Evolutionary conservation across 2,113 vertebrate genomes (phyloP).

Genomic region (Scytalopus superciliaris): DNA sequence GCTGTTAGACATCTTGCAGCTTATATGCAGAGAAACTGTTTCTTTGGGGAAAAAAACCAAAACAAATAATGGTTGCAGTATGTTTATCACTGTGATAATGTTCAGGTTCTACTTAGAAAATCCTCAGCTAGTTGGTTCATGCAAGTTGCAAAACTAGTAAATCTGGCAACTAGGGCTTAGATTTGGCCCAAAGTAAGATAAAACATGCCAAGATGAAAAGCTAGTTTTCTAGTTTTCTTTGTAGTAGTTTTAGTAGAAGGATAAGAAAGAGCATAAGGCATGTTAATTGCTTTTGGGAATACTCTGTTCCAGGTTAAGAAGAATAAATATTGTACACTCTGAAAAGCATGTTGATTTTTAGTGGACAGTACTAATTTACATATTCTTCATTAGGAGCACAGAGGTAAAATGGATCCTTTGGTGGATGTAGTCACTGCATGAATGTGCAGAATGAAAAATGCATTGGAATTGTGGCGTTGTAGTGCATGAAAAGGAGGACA

Average conservation of each 20-base stretch:
- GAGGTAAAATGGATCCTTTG: not conserved
- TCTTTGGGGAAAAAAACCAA: not conserved
- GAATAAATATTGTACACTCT: constrained; percentile 24
- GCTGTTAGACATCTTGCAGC: not conserved
- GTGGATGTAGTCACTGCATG: not conserved
- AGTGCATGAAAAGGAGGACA: not conserved
- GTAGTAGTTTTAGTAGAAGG: not conserved
- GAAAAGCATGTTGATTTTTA: constrained; percentile 16
- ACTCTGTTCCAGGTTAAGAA: not conserved
- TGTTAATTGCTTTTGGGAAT: constrained; percentile 49
- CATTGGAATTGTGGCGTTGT: not conserved
- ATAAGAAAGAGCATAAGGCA: not conserved
- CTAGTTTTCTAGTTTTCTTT: not conserved
- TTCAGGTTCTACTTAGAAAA: not conserved
- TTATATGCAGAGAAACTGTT: not conserved
- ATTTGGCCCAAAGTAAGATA: not conserved
- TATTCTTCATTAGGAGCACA: not conserved
- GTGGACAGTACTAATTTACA: constrained; percentile 2
- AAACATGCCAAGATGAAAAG: not conserved
- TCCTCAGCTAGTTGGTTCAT: not conserved
- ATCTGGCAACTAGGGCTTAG: not conserved
- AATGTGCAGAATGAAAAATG: not conserved
- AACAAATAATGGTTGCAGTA: not conserved
- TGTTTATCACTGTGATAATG: not conserved
- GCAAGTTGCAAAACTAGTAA: not conserved